Base-by-base conservation (phyloP, 35 echinoderm and acorn worm species). In the Apostichopus parvimensis region DNA sequence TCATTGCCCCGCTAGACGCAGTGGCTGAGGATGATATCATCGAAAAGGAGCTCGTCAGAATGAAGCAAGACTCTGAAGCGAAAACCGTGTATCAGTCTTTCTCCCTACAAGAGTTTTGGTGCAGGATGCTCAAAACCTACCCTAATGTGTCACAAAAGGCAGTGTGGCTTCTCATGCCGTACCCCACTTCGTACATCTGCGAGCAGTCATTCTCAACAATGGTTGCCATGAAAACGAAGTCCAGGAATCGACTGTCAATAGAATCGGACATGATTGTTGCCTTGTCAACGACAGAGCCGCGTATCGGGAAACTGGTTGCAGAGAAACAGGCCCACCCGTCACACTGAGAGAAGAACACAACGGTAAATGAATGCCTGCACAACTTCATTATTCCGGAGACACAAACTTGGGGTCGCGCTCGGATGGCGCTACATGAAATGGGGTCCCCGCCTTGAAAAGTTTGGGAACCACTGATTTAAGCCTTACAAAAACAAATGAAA, bases 261-360 rank as follows among this genome's bases (percentile, higher is more conserved):
- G 77, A 78, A 78, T 10, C 8, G 77, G 8, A 17, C 77, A 73
- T 73, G 71, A 78, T 78, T 78, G 77, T 78, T 17, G 77, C 77
- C 8, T 78, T 78, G 15, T 78, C 77, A 78, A 10, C 77, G 8
- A 78, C 77, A 8, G 77, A 78, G 77, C 8, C 77, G 8, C 77
- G 77, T 78, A 78, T 78, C 15, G 77, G 77, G 15, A 78, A 78
- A 78, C 77, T 78, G 77, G 15, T 78, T 78, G 77, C 77, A 10
- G 77, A 78, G 15, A 78, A 78, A 78, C 77, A 78, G 77, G 77
- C 77, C 15, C 77, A 78, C 8, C 77, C 77, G 15, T 78, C 77
- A 78, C 77, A 78, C 15, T 78, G 77, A 78, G 28, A 34, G 28
- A 34, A 34, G 28, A 34, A 34, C 28, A 34, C 28, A 34, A 34